Evolutionary conservation across 1,140 invertebrate genomes (phyloP).

Genomic region (Battus philenor): DNA sequence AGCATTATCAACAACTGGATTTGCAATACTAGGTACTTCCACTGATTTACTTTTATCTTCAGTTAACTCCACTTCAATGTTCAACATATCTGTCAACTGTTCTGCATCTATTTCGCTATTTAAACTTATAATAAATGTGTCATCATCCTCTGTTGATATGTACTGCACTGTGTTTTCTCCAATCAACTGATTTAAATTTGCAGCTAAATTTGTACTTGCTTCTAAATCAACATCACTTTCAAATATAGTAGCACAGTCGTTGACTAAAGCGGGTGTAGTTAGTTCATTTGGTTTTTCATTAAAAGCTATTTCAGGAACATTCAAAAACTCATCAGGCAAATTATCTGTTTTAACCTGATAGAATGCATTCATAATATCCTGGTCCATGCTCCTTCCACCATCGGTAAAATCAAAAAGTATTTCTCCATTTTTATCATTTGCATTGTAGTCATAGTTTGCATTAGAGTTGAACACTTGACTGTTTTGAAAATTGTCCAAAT

Average conservation of each 20-base stretch:
- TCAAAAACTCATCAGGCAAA: constrained; percentile 53
- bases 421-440: constrained; percentile 42
- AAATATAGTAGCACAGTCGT: constrained; percentile 65
- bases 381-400: constrained; percentile 41
- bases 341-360: constrained; percentile 45
- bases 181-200: constrained; percentile 66
- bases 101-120: constrained; percentile 68
- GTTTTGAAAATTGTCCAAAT: constrained; percentile 58
- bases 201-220: constrained; percentile 59
- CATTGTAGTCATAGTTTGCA: constrained; percentile 40
- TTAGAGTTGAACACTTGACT: constrained; percentile 56
- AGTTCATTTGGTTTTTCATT: constrained; percentile 25
- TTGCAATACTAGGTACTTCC: constrained; percentile 9
- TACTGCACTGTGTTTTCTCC: constrained; percentile 68
- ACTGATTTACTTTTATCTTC: constrained; percentile 10
- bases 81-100: constrained; percentile 61
- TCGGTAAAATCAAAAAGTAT: constrained; percentile 56
- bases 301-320: constrained; percentile 32
- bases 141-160: constrained; percentile 67
- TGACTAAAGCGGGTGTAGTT: constrained; percentile 34
- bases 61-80: constrained; percentile 40
- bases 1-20: neutral
- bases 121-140: constrained; percentile 69
- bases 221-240: constrained; percentile 69
- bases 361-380: constrained; percentile 58